phyloP scores from a whole-genome alignment of 2,797 vertebrate genomes.

The Pangasius mekongensis region DNA sequence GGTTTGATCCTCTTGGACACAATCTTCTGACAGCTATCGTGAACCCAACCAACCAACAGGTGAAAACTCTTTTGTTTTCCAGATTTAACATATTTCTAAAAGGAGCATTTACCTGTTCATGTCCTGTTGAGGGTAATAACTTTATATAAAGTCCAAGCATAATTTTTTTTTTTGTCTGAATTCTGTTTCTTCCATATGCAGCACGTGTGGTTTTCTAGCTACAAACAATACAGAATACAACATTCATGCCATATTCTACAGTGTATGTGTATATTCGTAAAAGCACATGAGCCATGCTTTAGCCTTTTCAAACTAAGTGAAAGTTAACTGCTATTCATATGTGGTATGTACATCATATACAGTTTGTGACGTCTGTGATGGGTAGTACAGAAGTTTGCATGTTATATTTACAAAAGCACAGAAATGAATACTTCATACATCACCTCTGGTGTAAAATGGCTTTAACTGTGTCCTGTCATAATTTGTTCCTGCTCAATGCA shows the following conservation, averaged over 20 bases:
- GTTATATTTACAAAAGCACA: neutral
- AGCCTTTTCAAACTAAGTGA: neutral
- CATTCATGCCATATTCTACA: neutral
- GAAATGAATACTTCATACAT: neutral
- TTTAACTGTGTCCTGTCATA: neutral
- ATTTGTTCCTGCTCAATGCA: neutral
- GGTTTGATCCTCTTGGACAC: slow-evolving; percentile 97
- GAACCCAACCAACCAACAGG: slow-evolving; percentile 98
- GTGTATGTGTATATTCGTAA: neutral
- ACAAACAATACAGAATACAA: neutral
- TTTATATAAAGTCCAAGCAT: neutral
- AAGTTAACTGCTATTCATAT: neutral
- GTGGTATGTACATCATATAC: neutral
- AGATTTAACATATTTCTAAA: neutral
- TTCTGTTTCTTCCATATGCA: neutral
- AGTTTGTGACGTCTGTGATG: neutral
- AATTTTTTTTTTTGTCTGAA: neutral
- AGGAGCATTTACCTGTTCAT: neutral
- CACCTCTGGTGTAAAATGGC: neutral
- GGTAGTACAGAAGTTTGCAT: neutral
- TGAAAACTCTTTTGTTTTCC: slow-evolving; percentile 63
- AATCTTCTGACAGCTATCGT: slow-evolving; percentile 97
- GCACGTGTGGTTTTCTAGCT: neutral
- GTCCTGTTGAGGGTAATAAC: neutral
- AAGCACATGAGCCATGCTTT: neutral